phyloP scores from a whole-genome alignment of 2,888 invertebrate species.

The Sepioteuthis lessoniana region DNA sequence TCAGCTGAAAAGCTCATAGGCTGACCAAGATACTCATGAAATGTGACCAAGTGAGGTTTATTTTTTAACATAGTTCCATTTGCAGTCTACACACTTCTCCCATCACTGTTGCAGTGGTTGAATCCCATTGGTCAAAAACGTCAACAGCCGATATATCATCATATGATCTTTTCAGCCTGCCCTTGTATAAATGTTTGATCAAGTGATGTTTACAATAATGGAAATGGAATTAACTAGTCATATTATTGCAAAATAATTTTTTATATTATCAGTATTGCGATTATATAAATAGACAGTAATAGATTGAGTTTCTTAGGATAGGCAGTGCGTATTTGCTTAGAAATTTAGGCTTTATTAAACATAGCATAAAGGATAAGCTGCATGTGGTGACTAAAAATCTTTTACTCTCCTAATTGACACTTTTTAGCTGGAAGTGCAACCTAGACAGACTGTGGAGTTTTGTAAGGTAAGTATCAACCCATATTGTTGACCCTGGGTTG shows the following conservation, averaged over 20 bases:
- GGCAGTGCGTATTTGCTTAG: background rate
- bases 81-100: too few relatives aligned
- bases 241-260: background rate
- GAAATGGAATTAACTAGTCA: background rate
- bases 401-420: slow-evolving; percentile 37
- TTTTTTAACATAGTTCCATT: too few relatives aligned
- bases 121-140: too few relatives aligned
- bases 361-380: background rate
- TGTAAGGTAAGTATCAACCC: slow-evolving; percentile 48
- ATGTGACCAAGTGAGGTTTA: too few relatives aligned
- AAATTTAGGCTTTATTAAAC: background rate
- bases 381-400: background rate
- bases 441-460: slow-evolving; percentile 44
- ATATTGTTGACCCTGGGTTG: background rate
- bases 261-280: background rate
- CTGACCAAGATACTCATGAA: too few relatives aligned
- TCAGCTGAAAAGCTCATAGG: too few relatives aligned
- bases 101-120: too few relatives aligned
- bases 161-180: background rate
- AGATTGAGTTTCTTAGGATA: background rate
- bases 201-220: background rate
- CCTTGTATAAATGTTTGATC: background rate
- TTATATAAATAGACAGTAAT: background rate
- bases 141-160: too few relatives aligned
- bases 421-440: slow-evolving; percentile 38